Evolutionary conservation across 1,140 invertebrate genomes (phyloP).

Genomic region (Liolophura sinensis): DNA sequence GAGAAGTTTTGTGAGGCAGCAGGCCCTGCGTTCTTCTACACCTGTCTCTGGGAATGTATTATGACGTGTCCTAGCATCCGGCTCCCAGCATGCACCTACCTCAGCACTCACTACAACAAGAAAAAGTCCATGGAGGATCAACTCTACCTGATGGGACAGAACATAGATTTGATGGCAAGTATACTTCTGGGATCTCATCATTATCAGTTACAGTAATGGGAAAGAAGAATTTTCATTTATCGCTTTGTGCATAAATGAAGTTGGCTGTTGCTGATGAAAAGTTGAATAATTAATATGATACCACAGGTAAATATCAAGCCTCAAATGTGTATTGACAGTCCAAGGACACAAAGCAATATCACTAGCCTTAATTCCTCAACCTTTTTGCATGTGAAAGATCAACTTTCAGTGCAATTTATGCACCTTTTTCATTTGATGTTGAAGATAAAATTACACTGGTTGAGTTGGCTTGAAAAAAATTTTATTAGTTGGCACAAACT

Average conservation of each 20-base stretch:
- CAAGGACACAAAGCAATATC: too few relatives aligned
- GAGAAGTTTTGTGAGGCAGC: slow-evolving; percentile 83
- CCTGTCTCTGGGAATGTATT: slow-evolving; percentile 83
- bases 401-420: too few relatives aligned
- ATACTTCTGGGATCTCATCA: not conserved
- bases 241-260: too few relatives aligned
- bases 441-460: too few relatives aligned
- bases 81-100: slow-evolving; percentile 80
- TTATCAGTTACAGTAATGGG: not conserved
- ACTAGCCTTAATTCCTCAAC: too few relatives aligned
- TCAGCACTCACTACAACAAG: slow-evolving; percentile 82
- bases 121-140: slow-evolving; percentile 83
- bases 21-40: slow-evolving; percentile 80
- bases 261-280: slow-evolving; percentile 5
- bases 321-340: too few relatives aligned
- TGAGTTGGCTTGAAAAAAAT: too few relatives aligned
- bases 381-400: too few relatives aligned
- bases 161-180: slow-evolving; percentile 80
- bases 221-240: not conserved
- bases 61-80: slow-evolving; percentile 81
- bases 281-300: too few relatives aligned
- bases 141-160: slow-evolving; percentile 81
- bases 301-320: too few relatives aligned
- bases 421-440: too few relatives aligned
- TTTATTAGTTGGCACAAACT: too few relatives aligned